A percentile compares a stretch with the other conserved stretches of the same genome.
phyloP scores from a whole-genome alignment of 2,113 vertebrate species.

The Notothenia rossii region DNA sequence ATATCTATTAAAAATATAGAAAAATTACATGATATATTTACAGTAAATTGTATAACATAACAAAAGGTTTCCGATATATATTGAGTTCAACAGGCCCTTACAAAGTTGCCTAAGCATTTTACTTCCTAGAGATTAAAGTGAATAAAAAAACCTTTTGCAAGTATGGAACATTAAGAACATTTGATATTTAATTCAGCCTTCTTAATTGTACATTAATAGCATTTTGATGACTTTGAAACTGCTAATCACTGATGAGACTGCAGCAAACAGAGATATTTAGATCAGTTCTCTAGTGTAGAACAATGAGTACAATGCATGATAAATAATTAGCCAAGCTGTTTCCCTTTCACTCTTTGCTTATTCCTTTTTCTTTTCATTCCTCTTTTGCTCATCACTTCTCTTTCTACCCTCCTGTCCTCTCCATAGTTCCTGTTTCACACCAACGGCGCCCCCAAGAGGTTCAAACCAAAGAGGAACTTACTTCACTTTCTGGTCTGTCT shows the following conservation, averaged over 20 bases:
- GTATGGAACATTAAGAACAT: too few species aligned
- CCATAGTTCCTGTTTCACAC: conserved; percentile 57
- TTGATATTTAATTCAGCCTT: too few species aligned
- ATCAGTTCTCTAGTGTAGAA: background rate
- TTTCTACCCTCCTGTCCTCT: background rate
- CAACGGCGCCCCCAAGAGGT: conserved; percentile 56
- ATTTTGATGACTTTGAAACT: too few species aligned
- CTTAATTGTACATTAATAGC: too few species aligned
- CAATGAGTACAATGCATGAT: background rate
- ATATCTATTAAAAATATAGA: background rate
- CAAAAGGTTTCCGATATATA: too few species aligned
- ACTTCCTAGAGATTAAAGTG: too few species aligned
- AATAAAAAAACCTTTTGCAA: too few species aligned
- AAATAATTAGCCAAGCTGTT: background rate
- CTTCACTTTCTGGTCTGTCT: conserved; percentile 55
- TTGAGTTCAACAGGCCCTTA: too few species aligned
- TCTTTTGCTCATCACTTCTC: conserved; percentile 12
- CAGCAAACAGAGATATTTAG: background rate
- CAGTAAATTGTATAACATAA: background rate
- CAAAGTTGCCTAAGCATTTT: too few species aligned
- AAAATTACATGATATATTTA: background rate
- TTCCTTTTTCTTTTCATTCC: conserved; percentile 3
- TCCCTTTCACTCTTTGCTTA: conserved; percentile 8
- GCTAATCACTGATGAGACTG: too few species aligned
- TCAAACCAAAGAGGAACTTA: conserved; percentile 39